phyloP scores from a whole-genome alignment of 92 coral and sea anemone genomes.

The Pocillopora grandis region DNA sequence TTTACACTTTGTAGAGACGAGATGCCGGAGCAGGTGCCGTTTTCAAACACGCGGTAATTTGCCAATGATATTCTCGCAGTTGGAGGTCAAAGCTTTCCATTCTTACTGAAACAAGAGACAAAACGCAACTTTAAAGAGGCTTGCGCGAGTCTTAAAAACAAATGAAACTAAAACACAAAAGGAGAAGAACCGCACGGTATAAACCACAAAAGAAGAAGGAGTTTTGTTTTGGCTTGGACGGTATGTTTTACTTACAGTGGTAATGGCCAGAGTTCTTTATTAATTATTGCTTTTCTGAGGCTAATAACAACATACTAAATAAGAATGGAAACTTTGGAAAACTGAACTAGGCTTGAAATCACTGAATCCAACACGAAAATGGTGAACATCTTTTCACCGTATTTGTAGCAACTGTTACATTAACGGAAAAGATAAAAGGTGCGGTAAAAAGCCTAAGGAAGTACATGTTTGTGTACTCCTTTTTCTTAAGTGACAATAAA shows the following conservation, averaged over 20 bases:
- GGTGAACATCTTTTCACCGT: too few relatives aligned
- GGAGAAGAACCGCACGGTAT: not conserved
- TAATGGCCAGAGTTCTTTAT: not conserved
- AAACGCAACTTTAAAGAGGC: not conserved
- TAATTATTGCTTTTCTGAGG: slow-evolving; percentile 3
- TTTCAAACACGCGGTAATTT: slow-evolving; percentile 40
- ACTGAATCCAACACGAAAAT: not conserved
- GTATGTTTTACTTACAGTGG: not conserved
- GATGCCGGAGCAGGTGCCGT: slow-evolving; percentile 35
- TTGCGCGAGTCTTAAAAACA: not conserved
- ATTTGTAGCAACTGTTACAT: not conserved
- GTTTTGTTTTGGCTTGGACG: slow-evolving; percentile 35
- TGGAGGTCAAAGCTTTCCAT: slow-evolving; percentile 17
- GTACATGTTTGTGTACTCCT: slow-evolving; percentile 11
- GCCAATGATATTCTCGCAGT: slow-evolving; percentile 16
- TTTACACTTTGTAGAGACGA: not conserved
- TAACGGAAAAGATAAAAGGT: not conserved
- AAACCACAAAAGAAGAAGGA: slow-evolving; percentile 30
- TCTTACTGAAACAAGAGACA: not conserved
- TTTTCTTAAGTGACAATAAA: slow-evolving; percentile 8
- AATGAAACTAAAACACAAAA: not conserved
- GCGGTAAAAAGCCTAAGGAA: not conserved
- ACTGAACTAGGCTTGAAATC: not conserved
- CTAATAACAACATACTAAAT: not conserved
- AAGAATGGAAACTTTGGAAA: not conserved